These are phyloP conservation scores for Sesamia inferens DNA, from an alignment of 2,888 invertebrate genomes.

Conservation along the genomic window DNA sequence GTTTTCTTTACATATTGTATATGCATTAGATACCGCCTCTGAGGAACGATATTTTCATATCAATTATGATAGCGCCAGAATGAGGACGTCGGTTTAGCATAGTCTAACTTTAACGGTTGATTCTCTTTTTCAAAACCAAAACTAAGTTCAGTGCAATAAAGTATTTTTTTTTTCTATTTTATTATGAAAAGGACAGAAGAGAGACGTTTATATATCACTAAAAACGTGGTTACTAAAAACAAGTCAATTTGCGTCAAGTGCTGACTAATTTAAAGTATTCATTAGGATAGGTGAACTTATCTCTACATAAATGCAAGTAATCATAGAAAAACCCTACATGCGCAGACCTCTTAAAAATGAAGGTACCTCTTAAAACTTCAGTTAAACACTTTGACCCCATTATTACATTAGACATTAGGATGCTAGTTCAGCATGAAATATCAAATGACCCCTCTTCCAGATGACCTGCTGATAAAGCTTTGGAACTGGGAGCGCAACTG, in stretches of 20 bases:
- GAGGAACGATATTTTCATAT: neutral
- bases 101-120: neutral
- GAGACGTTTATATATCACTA: too few species aligned
- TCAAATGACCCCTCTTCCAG: conserved; percentile 84
- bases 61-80: neutral
- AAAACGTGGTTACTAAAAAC: too few species aligned
- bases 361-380: neutral
- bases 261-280: too few species aligned
- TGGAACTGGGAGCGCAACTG: conserved; percentile 99
- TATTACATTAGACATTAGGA: neutral
- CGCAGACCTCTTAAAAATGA: neutral
- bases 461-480: conserved; percentile 99
- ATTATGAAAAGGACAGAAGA: too few species aligned
- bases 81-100: neutral
- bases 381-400: neutral
- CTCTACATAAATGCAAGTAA: neutral
- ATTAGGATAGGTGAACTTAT: neutral
- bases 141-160: too few species aligned
- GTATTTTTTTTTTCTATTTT: too few species aligned
- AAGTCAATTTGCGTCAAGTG: too few species aligned
- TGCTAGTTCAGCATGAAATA: neutral
- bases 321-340: too few species aligned
- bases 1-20: too few species aligned
- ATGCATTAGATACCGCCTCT: neutral
- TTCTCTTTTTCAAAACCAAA: too few species aligned